Base-by-base conservation (phyloP, 2,797 vertebrate species). In the Argyrosomus regius region DNA sequence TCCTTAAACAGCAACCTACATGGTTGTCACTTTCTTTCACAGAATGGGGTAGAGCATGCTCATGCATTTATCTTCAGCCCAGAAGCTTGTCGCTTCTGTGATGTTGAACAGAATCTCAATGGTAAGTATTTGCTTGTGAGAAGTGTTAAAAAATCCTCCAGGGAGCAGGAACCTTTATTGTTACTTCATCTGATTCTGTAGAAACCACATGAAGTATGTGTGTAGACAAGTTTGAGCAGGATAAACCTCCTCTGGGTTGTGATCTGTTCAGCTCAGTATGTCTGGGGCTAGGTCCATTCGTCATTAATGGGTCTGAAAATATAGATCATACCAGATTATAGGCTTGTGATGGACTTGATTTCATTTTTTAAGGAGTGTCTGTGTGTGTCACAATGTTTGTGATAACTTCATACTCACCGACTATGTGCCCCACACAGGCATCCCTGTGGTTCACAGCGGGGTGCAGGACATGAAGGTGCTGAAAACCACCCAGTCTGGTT, bases 401-500 rank as follows among this genome's bases (percentile, higher is more conserved):
- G 12, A 2, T 82, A 81, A 52, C 52, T 50, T 66, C 76, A 20
- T 16, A 20, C 24, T 65, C 31, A 62, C 53, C 22, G 7, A 17
- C 73, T 64, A 43, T 52, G 45, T 64, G 14, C 8, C 39, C 3
- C 67, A 45, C 45, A 39, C 88, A 99, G 98, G 93, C 62, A 61
- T 80, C 65, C 96, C 97, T 0, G 90, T 97, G 74, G 65, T 99
- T 88, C 94, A 96, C 91, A 95, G 97, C 64, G 98, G 98, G 80
- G 87, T 99, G 71, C 97, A 96, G 90, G 94, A 97, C 84, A 96
- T 99, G 93, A 97, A 95, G 71, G 91, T 99, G 67, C 93, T 99
- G 88, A 99, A 99, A 93, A 98, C 98, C 10, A 98, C 98, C 0
- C 96, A 97, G 91, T 99, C 98, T 50, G 97, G 98, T 75, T 99